Base-by-base conservation (phyloP, 2,888 invertebrate genomes). In the Spodoptera exigua region DNA sequence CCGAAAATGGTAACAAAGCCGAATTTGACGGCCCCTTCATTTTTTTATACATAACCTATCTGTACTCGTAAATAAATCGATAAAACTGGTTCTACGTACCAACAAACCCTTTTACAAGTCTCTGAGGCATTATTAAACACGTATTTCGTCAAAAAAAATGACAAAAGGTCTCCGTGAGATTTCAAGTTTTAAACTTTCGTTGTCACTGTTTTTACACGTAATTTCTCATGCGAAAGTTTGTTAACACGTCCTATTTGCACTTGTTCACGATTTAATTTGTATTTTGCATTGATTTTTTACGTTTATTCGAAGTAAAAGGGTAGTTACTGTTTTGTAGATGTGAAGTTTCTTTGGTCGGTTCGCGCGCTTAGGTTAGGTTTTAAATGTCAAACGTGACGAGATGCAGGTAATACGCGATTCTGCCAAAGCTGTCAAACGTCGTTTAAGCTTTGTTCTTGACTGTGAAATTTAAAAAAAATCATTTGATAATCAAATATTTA, bases 1-100 rank as follows among this genome's bases (percentile, higher is more conserved):
- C 32, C 61, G 44, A 62, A 58, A 40, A 17, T 58, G 35, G 2
- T 43, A 62, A 76, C 76, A 74, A 74, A 57, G 34, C 16, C 4
- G 4, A 1, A 2, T 11, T 7, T 21, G 49, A 52, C 44, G 10
- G 17, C 61, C 66, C 69, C 67, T 61, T 75, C 74, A 27, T 61
- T 79, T 81, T 80, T 79, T 67, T 70, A 70, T 56, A 76, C 79
- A 78, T 81, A 73, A 74, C 64, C 78, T 82, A 86, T 83, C 79
- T 74, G 62, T 64, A 66, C 61, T 67, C 78, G 73, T 85, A 83
- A 86, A 87, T 85, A 85, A 79, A 80, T 80, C 81, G 78, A 78
- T 63, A 68, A 58, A 88, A 88, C 88, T 82, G 83, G 88, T 88
- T 87, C 57, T 65, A 81, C 82, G 61, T 84, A 87, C 85, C 86